Percentiles rank a stretch among this genome's conserved stretches.
Conservation (phyloP, 2,797 vertebrate genomes). For the Neomorphus geoffroyi region DNA sequence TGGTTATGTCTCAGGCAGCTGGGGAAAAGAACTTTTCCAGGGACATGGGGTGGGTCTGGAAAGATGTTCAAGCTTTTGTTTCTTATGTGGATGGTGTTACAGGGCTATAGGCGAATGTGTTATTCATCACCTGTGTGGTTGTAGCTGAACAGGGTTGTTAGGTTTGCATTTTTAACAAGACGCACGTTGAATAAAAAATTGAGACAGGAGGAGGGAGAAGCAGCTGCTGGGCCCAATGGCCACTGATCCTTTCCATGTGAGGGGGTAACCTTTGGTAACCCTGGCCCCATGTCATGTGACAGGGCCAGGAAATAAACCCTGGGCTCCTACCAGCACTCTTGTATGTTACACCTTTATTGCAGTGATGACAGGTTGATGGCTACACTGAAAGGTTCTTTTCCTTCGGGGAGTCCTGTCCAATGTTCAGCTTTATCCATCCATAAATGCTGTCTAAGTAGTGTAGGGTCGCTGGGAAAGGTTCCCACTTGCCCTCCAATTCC, state of each 20-base stretch:
- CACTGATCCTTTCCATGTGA: constrained; percentile 56
- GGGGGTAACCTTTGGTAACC: constrained; percentile 52
- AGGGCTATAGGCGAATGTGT: not conserved
- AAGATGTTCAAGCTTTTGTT: not conserved
- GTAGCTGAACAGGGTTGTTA: not conserved
- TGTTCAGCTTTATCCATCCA: constrained; percentile 51
- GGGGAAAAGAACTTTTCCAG: not conserved
- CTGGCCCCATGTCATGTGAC: constrained; percentile 45
- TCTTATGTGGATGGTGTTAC: fast-evolving
- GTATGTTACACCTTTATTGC: constrained; percentile 69
- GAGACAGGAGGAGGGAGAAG: constrained; percentile 14
- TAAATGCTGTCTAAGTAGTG: constrained; percentile 65
- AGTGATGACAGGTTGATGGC: constrained; percentile 79
- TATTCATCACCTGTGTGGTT: not conserved
- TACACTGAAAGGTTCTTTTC: constrained; percentile 77
- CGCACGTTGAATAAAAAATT: not conserved
- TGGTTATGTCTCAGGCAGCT: not conserved
- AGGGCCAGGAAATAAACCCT: constrained; percentile 60
- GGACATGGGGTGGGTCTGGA: not conserved
- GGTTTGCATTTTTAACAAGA: not conserved
- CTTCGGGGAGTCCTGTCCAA: constrained; percentile 72
- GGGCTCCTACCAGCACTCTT: constrained; percentile 55
- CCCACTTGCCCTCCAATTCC: not conserved
- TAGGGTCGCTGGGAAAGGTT: constrained; percentile 58
- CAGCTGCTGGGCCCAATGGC: not conserved